Evolutionary conservation across 2,888 invertebrate species (phyloP), one percentile per base, ranked within the genome.

Genomic region (Tenthredo mesomela): DNA sequence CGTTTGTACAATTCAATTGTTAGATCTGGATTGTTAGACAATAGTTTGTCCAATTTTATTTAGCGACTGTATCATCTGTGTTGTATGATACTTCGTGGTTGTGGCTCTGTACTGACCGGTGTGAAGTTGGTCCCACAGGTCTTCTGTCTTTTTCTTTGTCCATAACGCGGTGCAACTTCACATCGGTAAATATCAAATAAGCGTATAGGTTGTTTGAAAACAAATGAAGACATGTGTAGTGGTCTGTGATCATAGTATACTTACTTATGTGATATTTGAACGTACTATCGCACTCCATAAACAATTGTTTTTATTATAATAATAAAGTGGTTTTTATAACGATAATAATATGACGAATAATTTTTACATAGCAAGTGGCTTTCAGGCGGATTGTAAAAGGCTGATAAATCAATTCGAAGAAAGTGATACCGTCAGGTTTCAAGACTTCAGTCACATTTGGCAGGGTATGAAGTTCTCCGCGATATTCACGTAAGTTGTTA

Each of bases 391-490:
- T 87, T 92, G 92, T 82, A 80, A 85, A 21, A 87, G 85, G 83
- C 86, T 93, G 15, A 88, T 93, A 12, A 82, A 85, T 9, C 86
- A 86, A 43, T 93, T 93, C 47, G 89, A 90, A 78, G 61, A 87
- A 47, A 86, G 87, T 4, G 87, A 90, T n/a, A 88, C 89, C 6
- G 89, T 90, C 4, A 88, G 90, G 83, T 93, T 92, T 87, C 87
- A 90, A 84, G 89, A 87, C 15, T 93, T 93, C 86, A 88, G 88
- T 43, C 87, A 89, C 21, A 87, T 90, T 21, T 93, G 93, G 93
- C 90, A 88, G 84, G 88, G 89, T 3, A 90, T 92, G 90, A 91
- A 93, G 82, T 93, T 93, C 87, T 89, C 91, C 4, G 84, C 90
- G 1, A 86, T 93, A 54, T 93, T 92, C 85, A 67, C 87, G 93